Conservation (phyloP, 1,140 invertebrate species). For the Drosophila neocordata region DNA sequence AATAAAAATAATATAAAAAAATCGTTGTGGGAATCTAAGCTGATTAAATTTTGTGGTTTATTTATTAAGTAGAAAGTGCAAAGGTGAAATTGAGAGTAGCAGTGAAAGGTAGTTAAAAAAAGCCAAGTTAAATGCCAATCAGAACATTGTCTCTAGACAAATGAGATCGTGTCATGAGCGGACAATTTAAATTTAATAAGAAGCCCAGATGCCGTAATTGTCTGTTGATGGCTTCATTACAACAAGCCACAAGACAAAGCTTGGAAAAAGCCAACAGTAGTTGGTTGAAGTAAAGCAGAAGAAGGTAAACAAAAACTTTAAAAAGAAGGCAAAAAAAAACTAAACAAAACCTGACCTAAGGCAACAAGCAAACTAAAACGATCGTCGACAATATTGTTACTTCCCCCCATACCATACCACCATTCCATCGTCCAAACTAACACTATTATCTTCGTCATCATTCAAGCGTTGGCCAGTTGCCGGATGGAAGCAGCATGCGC, state of each 20-base stretch:
- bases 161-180: constrained; percentile 18
- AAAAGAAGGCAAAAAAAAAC: constrained; percentile 53
- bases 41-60: constrained; percentile 52
- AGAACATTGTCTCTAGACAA: constrained; percentile 18
- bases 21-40: constrained; percentile 36
- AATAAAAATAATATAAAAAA: neutral
- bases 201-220: constrained; percentile 57
- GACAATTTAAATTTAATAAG: constrained; percentile 65
- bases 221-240: constrained; percentile 74
- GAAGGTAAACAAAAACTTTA: constrained; percentile 32
- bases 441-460: constrained; percentile 3
- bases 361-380: constrained; percentile 46
- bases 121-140: neutral
- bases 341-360: constrained; percentile 68
- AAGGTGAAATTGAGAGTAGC: constrained; percentile 32
- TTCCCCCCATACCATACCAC: constrained; percentile 4
- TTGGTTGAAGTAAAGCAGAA: constrained; percentile 31
- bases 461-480: constrained; percentile 18
- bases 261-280: constrained; percentile 29
- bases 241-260: constrained; percentile 42
- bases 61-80: constrained; percentile 39
- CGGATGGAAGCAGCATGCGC: constrained; percentile 50
- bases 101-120: constrained; percentile 33
- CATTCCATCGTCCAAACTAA: neutral
- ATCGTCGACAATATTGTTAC: neutral